phyloP scores from a whole-genome alignment of 1,140 invertebrate genomes.

The Cylas formicarius region DNA sequence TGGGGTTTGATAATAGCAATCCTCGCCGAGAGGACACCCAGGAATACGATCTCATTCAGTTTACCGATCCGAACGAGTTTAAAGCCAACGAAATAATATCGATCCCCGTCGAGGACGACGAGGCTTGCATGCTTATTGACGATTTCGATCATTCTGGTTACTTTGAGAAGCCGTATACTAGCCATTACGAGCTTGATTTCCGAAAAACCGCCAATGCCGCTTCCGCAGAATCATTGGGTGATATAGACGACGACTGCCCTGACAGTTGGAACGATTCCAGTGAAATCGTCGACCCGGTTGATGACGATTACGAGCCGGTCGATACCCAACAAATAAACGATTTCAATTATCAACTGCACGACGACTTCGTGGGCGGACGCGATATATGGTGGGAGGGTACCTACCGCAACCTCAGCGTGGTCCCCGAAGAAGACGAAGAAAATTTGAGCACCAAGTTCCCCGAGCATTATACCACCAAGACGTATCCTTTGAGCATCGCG shows the following conservation, averaged over 20 bases:
- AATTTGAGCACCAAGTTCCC: constrained; percentile 26
- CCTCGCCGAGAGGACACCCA: constrained; percentile 13
- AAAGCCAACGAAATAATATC: constrained; percentile 22
- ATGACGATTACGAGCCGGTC: constrained; percentile 35
- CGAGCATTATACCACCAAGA: constrained; percentile 4
- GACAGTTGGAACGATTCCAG: constrained; percentile 26
- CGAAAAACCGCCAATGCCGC: constrained; percentile 21
- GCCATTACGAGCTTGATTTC: constrained; percentile 23
- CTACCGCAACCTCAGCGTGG: constrained; percentile 40
- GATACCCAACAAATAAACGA: constrained; percentile 25
- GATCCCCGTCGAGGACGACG: constrained; percentile 29
- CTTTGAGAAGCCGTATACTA: constrained; percentile 19
- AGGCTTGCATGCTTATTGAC: constrained; percentile 25
- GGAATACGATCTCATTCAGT: constrained; percentile 30
- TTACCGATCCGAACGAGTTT: constrained; percentile 19
- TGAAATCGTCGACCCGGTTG: constrained; percentile 15
- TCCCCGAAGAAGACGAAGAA: constrained; percentile 41
- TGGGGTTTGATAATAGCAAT: constrained; percentile 18
- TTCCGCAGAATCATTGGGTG: constrained; percentile 29
- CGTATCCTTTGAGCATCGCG: constrained; percentile 5
- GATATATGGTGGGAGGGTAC: constrained; percentile 42
- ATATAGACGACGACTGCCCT: constrained; percentile 13
- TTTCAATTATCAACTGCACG: constrained; percentile 20
- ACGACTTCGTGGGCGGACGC: constrained; percentile 12
- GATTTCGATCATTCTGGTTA: constrained; percentile 22